Base-by-base conservation (phyloP, 2,797 vertebrate genomes). In the Xerus rutilus region DNA sequence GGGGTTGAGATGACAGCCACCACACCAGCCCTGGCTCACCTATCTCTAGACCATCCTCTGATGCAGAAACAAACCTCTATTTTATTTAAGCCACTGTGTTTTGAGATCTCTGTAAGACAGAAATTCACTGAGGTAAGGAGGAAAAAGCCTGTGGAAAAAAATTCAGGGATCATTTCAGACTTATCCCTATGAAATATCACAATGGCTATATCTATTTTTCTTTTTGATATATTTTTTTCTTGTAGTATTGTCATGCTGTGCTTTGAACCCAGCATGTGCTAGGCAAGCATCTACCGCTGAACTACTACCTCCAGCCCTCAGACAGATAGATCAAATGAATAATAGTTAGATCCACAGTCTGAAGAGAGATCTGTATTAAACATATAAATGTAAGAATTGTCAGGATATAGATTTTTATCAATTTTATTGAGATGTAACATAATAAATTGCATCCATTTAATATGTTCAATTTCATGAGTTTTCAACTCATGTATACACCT, bases 131-230 rank as follows among this genome's bases (percentile, higher is more conserved):
- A 84, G 30, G 17, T 81, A 69, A 74, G 35, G 7, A 47, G n/a
- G 20, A 20, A 18, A 52, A 35, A 81, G 45, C 2, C 49, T 72
- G 7, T 35, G 25, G 35, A 78, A 59, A 89, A 81, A 89, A 95
- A 91, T 39, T 47, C 73, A 93, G 23, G 64, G n/a, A 87, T 94
- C 39, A 32, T 81, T 77, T 91, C 76, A 96, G n/a, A 81, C 25
- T 72, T 89, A 94, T 92, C 67, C 62, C 85, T 67, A 43, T 59
- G 84, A 95, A 97, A 90, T 87, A 86, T 78, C 85, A 90, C 90
- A 89, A 92, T 67, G 13, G 54, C 43, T 45, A 23, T 45, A 28
- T 59, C 59, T 59, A 59, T 25, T 59, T 7, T 59, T 59, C 59
- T 59, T 23, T 59, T 59, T 59, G 21, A 8, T 59, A 59, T 25